Percentiles rank a stretch among this genome's conserved stretches.
These are phyloP conservation scores for Ephialtes manifestator DNA, from an alignment of 2,888 invertebrate genomes.

Conservation along the genomic window DNA sequence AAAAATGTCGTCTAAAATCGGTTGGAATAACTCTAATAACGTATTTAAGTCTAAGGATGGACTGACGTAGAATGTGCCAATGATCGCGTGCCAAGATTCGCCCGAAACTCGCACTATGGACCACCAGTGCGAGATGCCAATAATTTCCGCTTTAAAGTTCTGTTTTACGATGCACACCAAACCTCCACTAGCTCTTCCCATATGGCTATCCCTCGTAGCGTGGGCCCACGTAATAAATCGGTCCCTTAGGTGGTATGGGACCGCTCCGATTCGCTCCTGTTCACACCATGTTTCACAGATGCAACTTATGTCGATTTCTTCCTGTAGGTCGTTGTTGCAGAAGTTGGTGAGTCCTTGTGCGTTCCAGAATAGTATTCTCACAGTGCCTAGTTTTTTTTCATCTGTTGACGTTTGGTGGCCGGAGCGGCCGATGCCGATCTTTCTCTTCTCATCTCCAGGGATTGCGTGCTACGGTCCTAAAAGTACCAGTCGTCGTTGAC, in stretches of 20 bases:
- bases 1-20: slow-evolving; percentile 39
- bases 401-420: not conserved
- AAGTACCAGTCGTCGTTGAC: slow-evolving; percentile 9
- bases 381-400: slow-evolving; percentile 34
- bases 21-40: slow-evolving; percentile 31
- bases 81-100: too few species aligned
- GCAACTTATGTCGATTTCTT: too few species aligned
- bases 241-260: too few species aligned
- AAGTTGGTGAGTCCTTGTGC: slow-evolving; percentile 22
- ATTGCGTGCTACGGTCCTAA: slow-evolving; percentile 10
- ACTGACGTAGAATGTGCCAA: slow-evolving; percentile 33
- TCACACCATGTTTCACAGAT: too few species aligned
- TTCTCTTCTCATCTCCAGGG: not conserved
- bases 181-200: too few species aligned
- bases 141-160: too few species aligned
- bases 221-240: too few species aligned
- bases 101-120: slow-evolving; percentile 4
- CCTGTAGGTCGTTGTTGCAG: too few species aligned
- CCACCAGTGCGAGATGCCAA: too few species aligned
- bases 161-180: too few species aligned
- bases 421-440: slow-evolving; percentile 1
- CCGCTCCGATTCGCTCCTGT: too few species aligned
- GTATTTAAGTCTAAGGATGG: slow-evolving; percentile 10
- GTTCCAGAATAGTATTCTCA: slow-evolving; percentile 36
- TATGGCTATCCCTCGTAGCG: too few species aligned